These are phyloP conservation scores for Lophotis ruficrista DNA, from an alignment of 2,113 vertebrate genomes.

Conservation along the genomic window DNA sequence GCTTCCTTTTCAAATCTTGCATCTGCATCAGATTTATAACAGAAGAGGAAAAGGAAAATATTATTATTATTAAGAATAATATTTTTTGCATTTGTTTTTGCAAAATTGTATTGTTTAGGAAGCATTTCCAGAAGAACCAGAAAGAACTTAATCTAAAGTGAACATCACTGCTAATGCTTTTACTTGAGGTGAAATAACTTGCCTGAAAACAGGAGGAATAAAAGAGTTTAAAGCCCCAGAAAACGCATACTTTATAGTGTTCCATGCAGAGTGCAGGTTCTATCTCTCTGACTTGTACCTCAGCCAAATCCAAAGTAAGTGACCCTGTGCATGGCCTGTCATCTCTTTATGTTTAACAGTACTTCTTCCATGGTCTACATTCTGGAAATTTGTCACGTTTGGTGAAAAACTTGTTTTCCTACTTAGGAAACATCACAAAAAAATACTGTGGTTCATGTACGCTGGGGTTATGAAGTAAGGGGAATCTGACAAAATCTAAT, in stretches of 20 bases:
- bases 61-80: neutral
- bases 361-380: neutral
- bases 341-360: neutral
- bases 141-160: neutral
- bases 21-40: neutral
- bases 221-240: neutral
- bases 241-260: neutral
- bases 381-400: neutral
- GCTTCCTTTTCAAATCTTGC: neutral
- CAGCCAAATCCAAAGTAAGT: neutral
- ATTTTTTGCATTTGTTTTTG: neutral
- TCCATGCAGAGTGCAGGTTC: neutral
- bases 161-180: neutral
- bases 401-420: neutral
- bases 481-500: neutral
- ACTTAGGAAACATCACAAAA: neutral
- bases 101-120: neutral
- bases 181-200: neutral
- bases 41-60: neutral
- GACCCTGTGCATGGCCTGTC: neutral
- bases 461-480: neutral
- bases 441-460: neutral
- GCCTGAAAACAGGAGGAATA: neutral
- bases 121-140: neutral
- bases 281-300: neutral